Evolutionary conservation across 2,113 vertebrate species (phyloP), one percentile per base, ranked within the genome.

Genomic region (human (Homo sapiens)): DNA sequence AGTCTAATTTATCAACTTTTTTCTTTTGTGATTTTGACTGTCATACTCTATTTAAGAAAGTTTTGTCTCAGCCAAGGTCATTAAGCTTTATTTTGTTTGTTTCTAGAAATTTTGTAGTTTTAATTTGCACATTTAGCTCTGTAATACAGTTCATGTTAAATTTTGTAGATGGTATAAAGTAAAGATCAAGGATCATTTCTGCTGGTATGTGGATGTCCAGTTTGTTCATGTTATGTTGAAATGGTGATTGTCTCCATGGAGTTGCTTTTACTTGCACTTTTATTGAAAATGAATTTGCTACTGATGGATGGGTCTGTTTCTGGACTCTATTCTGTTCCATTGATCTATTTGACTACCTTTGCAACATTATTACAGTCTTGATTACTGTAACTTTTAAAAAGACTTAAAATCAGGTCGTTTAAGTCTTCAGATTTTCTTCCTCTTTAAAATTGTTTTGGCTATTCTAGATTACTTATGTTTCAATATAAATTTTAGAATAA

Each of bases 181-280:
- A 13, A 48, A 50, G 8, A 32, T 78, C 27, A 73, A 48, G 55
- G 20, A 16, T 57, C 3, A 1, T 32, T 18, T 83, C 25, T 50
- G 7, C 8, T 10, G 2, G 8, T 38, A 0, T 12, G 17, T 16
- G n/a, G 57, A 3, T 18, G 25, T 20, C 13, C 13, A 22, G 8
- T 64, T 25, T 0, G 32, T 70, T 81, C 45, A n/a, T 0, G 10
- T 18, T n/a, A 5, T 40, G 14, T 38, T 81, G 79, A 78, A 35
- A 84, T 50, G 50, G 30, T 14, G 35, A 20, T 16, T 2, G 16
- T 75, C 8, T 23, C 30, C 32, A 2, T 4, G 2, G 13, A 88
- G 23, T 32, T 64, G 1, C 27, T 45, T 18, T 52, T 30, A 40
- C 22, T 30, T 45, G 25, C 30, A 8, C 5, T n/a, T 84, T 66